Conservation (phyloP, 2,797 vertebrate genomes). For the Sitta carolinensis region DNA sequence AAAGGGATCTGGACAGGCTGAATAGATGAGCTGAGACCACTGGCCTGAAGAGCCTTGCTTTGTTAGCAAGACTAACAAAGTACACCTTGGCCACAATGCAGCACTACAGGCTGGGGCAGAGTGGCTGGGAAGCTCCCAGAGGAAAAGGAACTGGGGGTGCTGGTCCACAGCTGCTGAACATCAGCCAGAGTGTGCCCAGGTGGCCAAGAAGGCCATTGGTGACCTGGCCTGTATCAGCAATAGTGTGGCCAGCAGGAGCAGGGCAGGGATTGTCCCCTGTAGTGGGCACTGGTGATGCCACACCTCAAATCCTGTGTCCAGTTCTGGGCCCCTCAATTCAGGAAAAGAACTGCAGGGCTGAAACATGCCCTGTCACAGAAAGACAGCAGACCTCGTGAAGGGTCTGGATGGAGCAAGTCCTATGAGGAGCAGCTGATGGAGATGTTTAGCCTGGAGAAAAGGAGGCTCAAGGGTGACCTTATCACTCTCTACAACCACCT, state of each 20-base stretch:
- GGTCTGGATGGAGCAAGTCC: background rate
- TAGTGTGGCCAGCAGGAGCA: background rate
- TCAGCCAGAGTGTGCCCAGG: background rate
- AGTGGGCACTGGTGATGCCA: fast-evolving
- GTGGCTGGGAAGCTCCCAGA: background rate
- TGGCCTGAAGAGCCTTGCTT: background rate
- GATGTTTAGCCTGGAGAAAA: background rate
- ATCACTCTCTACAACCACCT: background rate
- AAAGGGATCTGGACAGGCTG: background rate
- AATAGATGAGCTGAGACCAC: background rate
- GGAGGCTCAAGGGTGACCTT: background rate
- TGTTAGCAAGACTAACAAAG: background rate
- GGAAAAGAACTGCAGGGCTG: background rate
- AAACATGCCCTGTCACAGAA: background rate
- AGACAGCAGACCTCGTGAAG: fast-evolving
- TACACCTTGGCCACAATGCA: background rate
- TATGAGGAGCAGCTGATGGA: background rate
- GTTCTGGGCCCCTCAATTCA: background rate
- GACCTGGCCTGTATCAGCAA: fast-evolving
- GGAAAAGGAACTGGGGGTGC: background rate
- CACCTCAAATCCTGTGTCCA: fast-evolving
- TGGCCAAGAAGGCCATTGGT: background rate
- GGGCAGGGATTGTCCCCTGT: background rate
- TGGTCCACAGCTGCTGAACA: background rate
- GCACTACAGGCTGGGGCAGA: background rate